Percentiles rank a stretch among this genome's conserved stretches.
phyloP scores from a whole-genome alignment of 2,888 invertebrate genomes.

The Drosophila lacicola region DNA sequence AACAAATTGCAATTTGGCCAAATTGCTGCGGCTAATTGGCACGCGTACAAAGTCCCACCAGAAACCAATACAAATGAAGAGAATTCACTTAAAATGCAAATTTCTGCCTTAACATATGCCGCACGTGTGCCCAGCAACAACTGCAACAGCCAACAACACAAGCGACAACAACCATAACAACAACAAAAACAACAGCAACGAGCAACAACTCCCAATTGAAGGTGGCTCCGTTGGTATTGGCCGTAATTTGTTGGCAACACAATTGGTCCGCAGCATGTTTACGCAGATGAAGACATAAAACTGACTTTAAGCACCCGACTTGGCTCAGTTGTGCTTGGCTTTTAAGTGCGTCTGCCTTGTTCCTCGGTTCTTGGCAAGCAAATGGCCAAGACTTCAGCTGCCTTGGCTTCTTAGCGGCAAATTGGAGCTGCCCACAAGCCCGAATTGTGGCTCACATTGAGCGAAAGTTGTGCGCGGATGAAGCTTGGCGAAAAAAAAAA shows the following conservation, averaged over 20 bases:
- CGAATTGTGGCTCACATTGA: constrained; percentile 24
- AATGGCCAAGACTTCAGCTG: constrained; percentile 41
- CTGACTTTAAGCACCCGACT: constrained; percentile 54
- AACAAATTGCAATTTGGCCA: constrained; percentile 79
- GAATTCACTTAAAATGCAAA: constrained; percentile 78
- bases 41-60: constrained; percentile 61
- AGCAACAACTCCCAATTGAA: constrained; percentile 37
- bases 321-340: constrained; percentile 41
- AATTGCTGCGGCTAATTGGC: constrained; percentile 76
- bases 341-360: constrained; percentile 62
- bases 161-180: constrained; percentile 14
- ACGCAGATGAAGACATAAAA: constrained; percentile 78
- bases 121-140: constrained; percentile 60
- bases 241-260: constrained; percentile 73
- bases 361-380: constrained; percentile 53
- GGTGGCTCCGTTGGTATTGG: constrained; percentile 55
- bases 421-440: constrained; percentile 44
- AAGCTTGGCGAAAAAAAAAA: neutral
- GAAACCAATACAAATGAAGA: constrained; percentile 65
- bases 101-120: constrained; percentile 52
- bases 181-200: constrained; percentile 20
- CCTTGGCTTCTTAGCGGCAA: constrained; percentile 24
- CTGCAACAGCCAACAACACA: constrained; percentile 10
- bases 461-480: constrained; percentile 39
- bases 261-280: constrained; percentile 65